Percentiles rank a stretch among this genome's conserved stretches.
These are phyloP conservation scores for Drosophila suzukii DNA, from an alignment of 1,140 invertebrate species.

Conservation along the genomic window DNA sequence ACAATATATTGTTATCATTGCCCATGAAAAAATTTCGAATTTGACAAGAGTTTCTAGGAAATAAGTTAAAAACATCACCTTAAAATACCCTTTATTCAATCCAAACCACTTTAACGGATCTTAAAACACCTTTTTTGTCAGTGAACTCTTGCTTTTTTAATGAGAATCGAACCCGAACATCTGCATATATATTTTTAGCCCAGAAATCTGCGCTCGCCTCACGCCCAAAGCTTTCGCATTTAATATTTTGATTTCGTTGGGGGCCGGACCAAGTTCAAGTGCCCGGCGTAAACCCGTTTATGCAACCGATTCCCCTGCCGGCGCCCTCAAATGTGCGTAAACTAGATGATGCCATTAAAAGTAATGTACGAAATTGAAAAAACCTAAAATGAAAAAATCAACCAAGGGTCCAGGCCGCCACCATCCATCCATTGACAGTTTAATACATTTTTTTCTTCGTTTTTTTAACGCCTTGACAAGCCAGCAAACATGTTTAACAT, in stretches of 20 bases:
- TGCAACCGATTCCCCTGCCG: conserved; percentile 3
- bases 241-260: conserved; percentile 24
- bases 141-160: conserved; percentile 19
- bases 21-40: no score
- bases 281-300: conserved; percentile 35
- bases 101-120: no score
- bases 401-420: no score
- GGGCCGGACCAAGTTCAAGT: conserved; percentile 46
- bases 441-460: conserved; percentile 8
- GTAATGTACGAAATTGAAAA: conserved; percentile 50
- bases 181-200: conserved; percentile 53
- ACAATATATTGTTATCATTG: no score
- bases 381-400: not conserved
- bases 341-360: conserved; percentile 59
- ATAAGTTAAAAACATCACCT: no score
- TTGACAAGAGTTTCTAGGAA: no score
- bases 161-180: conserved; percentile 38
- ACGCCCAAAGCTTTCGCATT: conserved; percentile 15
- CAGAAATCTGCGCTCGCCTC: conserved; percentile 25
- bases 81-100: not conserved
- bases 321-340: conserved; percentile 22
- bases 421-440: conserved; percentile 17
- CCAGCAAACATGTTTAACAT: conserved; percentile 49
- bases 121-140: not conserved
- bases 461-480: conserved; percentile 34